A percentile compares a stretch with the other conserved stretches of the same genome.
phyloP scores from a whole-genome alignment of 2,888 invertebrate species.

The Deilephila elpenor region DNA sequence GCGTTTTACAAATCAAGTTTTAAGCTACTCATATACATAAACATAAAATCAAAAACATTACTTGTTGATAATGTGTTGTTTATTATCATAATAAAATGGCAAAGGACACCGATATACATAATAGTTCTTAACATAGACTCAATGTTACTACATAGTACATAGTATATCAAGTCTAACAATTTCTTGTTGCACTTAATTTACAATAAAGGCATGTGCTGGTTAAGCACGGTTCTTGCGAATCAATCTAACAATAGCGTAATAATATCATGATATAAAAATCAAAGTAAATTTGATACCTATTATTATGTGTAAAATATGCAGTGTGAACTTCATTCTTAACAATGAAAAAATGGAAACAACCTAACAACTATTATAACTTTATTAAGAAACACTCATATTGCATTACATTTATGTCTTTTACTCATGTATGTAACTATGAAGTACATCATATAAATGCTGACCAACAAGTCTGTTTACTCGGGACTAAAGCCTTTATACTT shows the following conservation, averaged over 20 bases:
- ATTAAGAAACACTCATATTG: neutral
- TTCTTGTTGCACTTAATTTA: slow-evolving; percentile 7
- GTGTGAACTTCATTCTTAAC: slow-evolving; percentile 8
- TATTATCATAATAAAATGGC: slow-evolving; percentile 7
- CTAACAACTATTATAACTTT: slow-evolving; percentile 2
- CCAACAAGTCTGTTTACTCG: neutral
- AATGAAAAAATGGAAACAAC: slow-evolving; percentile 14
- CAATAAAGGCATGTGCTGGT: slow-evolving; percentile 13
- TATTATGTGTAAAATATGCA: slow-evolving; percentile 4
- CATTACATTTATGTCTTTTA: slow-evolving; percentile 22
- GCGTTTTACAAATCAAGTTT: neutral
- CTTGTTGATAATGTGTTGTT: slow-evolving; percentile 18
- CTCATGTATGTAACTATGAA: slow-evolving; percentile 3
- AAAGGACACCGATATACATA: slow-evolving; percentile 3
- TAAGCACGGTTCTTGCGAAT: slow-evolving; percentile 10
- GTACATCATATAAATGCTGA: slow-evolving; percentile 23
- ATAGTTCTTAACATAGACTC: slow-evolving; percentile 6
- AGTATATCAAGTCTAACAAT: slow-evolving; percentile 6
- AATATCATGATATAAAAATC: slow-evolving; percentile 24
- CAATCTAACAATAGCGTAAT: slow-evolving; percentile 16
- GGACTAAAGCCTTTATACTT: neutral
- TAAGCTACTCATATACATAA: neutral
- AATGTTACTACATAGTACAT: neutral
- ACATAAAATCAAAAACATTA: slow-evolving; percentile 27
- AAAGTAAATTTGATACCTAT: slow-evolving; percentile 4